A percentile compares a stretch with the other conserved stretches of the same genome.
Conservation (phyloP, 2,888 invertebrate genomes). For the Cartodere bifasciata region DNA sequence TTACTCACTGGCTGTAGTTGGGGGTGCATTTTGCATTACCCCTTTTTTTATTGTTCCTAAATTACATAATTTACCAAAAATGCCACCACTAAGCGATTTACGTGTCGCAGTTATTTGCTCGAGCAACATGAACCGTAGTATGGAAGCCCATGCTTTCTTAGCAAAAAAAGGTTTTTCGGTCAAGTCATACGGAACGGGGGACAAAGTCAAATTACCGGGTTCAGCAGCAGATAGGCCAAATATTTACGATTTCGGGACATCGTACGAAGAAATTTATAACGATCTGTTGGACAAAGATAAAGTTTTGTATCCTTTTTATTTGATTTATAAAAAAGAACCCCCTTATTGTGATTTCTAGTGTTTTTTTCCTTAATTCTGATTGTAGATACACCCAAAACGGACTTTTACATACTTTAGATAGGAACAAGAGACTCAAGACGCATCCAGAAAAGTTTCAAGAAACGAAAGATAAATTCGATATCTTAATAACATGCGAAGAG, state of each 20-base stretch:
- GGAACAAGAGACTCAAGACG: constrained; percentile 90
- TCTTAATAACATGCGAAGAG: constrained; percentile 95
- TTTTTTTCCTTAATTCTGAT: constrained; percentile 4
- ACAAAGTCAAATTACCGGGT: constrained; percentile 94
- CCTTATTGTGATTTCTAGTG: background rate
- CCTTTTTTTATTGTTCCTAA: no score
- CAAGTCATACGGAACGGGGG: constrained; percentile 86
- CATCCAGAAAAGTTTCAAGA: constrained; percentile 91
- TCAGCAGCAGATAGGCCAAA: constrained; percentile 88
- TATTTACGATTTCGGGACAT: constrained; percentile 90
- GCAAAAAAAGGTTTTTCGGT: constrained; percentile 96
- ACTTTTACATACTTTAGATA: constrained; percentile 92
- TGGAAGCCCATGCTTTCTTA: constrained; percentile 98
- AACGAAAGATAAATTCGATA: constrained; percentile 80
- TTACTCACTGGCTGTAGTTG: no score
- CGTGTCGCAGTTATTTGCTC: constrained; percentile 95
- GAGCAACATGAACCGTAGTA: constrained; percentile 98
- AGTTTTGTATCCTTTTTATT: constrained; percentile 56
- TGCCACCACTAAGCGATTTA: constrained; percentile 37
- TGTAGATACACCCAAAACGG: constrained; percentile 82
- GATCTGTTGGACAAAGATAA: constrained; percentile 85
- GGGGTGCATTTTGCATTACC: no score
- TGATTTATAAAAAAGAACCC: background rate
- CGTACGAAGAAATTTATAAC: constrained; percentile 92
- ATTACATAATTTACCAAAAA: no score